Base-by-base conservation (phyloP, 1,140 invertebrate genomes). In the Archivesica marissinica region DNA sequence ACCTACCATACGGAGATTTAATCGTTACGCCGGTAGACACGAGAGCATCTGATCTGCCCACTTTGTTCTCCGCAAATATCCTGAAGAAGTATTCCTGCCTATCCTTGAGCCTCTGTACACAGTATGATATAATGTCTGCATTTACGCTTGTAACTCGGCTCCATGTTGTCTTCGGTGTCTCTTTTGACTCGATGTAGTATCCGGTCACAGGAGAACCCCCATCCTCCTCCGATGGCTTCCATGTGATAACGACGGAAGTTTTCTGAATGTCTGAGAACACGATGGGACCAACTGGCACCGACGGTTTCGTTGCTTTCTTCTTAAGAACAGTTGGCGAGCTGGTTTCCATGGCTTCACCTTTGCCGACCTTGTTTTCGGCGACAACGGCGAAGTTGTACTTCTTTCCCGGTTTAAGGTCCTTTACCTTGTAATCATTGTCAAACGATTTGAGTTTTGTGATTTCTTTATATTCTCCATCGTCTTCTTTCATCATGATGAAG, bases 161-260 rank as follows among this genome's bases (percentile, higher is more conserved):
- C 98, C 98, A 83, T 28, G 82, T 41, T 9, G 82, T 97, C 96
- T 47, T 98, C 96, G 91, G 70, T 66, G 80, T 94, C 91, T 98
- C 97, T 95, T 98, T 96, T 92, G 98, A 98, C 93, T 99, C 98
- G 23, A 99, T 96, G 35, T 96, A 94, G 90, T 99, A 99, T 92
- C 98, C 96, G 0, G 97, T 97, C 20, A 99, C 96, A 9, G 98
- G 98, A 91, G 98, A 97, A 41, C 99, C 99, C 91, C 99, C 99
- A 95, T 99, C 98, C 93, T 99, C 98, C 91, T 98, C 97, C 35
- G 98, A 98, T 92, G 98, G 98, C 85, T 98, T 96, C 99, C 99
- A 99, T 90, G 97, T 96, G 0, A 99, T 94, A 91, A 98, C 98
- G 91, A 99, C 96, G 0, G 97, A 90, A 1, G 97, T 89, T 28